phyloP scores from a whole-genome alignment of 2,888 invertebrate genomes.

The Sisyra terminalis region DNA sequence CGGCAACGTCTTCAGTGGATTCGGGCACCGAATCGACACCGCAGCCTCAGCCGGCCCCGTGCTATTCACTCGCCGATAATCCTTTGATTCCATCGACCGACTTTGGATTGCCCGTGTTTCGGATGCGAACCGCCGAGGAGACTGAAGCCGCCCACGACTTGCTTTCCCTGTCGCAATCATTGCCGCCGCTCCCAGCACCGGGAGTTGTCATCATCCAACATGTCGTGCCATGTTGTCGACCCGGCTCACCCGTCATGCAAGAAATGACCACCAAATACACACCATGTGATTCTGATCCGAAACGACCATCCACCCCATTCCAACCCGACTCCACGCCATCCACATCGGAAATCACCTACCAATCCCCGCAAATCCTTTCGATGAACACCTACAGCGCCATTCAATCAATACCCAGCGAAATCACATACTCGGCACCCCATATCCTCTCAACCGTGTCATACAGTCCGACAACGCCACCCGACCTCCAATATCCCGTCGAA shows the following conservation, averaged over 20 bases:
- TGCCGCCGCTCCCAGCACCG: slow-evolving; percentile 58
- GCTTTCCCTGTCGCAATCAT: slow-evolving; percentile 55
- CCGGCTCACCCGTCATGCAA: slow-evolving; percentile 21
- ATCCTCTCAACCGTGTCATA: slow-evolving; percentile 2
- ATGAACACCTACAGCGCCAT: slow-evolving; percentile 7
- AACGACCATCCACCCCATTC: slow-evolving; percentile 15
- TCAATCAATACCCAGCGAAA: no score
- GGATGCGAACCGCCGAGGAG: slow-evolving; percentile 55
- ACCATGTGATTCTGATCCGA: slow-evolving; percentile 9
- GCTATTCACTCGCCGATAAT: slow-evolving; percentile 7
- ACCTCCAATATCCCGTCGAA: slow-evolving; percentile 15
- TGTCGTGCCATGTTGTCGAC: slow-evolving; percentile 21
- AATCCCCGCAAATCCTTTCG: slow-evolving; percentile 5
- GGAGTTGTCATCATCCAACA: slow-evolving; percentile 47
- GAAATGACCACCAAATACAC: slow-evolving; percentile 16
- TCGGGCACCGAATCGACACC: background rate
- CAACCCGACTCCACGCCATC: slow-evolving; percentile 17
- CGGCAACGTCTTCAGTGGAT: background rate
- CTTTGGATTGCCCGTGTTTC: slow-evolving; percentile 27
- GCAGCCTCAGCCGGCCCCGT: background rate
- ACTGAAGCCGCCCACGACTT: slow-evolving; percentile 79
- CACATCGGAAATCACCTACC: slow-evolving; percentile 16
- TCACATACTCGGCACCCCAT: slow-evolving; percentile 20
- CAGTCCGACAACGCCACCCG: slow-evolving; percentile 11
- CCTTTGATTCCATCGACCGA: slow-evolving; percentile 16